Percentiles rank a stretch among this genome's conserved stretches.
These are phyloP conservation scores for Phalera bucephala DNA, from an alignment of 2,888 invertebrate species.

Conservation along the genomic window DNA sequence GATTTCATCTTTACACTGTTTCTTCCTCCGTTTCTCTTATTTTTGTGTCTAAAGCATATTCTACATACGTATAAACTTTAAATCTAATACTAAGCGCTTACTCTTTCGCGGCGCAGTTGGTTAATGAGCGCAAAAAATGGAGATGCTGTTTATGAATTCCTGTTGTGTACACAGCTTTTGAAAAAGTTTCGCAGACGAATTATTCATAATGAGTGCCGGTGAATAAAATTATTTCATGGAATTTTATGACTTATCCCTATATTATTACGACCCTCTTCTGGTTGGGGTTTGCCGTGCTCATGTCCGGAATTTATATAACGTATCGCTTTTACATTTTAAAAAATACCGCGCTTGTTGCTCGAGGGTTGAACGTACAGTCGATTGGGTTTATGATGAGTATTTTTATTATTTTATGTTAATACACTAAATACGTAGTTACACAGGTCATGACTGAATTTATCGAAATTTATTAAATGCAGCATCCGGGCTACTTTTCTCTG, in stretches of 20 bases:
- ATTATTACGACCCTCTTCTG: slow-evolving; percentile 64
- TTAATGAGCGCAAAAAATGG: slow-evolving; percentile 53
- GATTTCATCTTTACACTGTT: too few relatives aligned
- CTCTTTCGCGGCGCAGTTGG: slow-evolving; percentile 41
- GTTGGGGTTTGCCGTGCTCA: slow-evolving; percentile 54
- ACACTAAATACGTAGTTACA: slow-evolving; percentile 62
- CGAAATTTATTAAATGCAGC: slow-evolving; percentile 9
- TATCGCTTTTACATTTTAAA: slow-evolving; percentile 51
- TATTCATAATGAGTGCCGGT: slow-evolving; percentile 70
- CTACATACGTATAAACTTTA: slow-evolving; percentile 28
- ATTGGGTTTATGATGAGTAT: slow-evolving; percentile 70
- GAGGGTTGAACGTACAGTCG: slow-evolving; percentile 63
- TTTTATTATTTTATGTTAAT: slow-evolving; percentile 74
- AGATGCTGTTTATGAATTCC: slow-evolving; percentile 65
- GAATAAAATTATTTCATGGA: slow-evolving; percentile 47
- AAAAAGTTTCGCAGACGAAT: slow-evolving; percentile 69
- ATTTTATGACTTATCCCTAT: slow-evolving; percentile 65
- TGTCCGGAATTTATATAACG: slow-evolving; percentile 66
- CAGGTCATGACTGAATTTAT: slow-evolving; percentile 35
- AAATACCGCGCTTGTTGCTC: slow-evolving; percentile 64
- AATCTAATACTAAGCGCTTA: slow-evolving; percentile 40
- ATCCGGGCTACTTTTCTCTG: too few relatives aligned
- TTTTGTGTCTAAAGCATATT: too few relatives aligned
- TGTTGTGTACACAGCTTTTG: slow-evolving; percentile 70
- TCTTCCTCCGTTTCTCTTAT: too few relatives aligned